A percentile compares a stretch with the other conserved stretches of the same genome.
Evolutionary conservation across 2,797 vertebrate species (phyloP).

Genomic region (Ceryle rudis): DNA sequence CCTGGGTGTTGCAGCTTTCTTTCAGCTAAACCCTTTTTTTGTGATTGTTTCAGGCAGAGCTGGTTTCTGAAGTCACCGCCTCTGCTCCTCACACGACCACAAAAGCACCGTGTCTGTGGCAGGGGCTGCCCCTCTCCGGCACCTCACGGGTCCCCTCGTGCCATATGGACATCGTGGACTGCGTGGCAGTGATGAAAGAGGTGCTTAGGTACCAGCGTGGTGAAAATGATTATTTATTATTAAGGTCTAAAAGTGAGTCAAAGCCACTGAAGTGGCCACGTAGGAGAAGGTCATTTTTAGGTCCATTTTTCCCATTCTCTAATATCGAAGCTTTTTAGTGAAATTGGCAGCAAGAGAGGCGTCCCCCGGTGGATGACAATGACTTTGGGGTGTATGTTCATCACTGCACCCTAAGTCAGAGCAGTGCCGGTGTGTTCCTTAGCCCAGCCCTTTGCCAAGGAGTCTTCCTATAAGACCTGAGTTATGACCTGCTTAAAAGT

Average conservation of each 20-base stretch:
- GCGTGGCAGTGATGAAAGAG: neutral
- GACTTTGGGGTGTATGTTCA: neutral
- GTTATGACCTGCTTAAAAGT: neutral
- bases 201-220: no score
- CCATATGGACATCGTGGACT: fast-evolving
- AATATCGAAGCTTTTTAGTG: neutral
- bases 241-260: neutral
- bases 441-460: neutral
- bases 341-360: neutral
- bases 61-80: neutral
- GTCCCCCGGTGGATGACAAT: neutral
- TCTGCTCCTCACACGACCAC: neutral
- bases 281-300: neutral
- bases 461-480: neutral
- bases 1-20: neutral
- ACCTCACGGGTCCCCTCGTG: neutral
- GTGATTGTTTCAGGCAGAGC: neutral
- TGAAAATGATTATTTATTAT: neutral
- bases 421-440: neutral
- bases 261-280: no score
- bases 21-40: neutral
- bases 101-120: fast-evolving
- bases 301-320: neutral
- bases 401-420: neutral
- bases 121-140: fast-evolving